Base-by-base conservation (phyloP, 1,140 invertebrate genomes). In the Glossosoma conforme region DNA sequence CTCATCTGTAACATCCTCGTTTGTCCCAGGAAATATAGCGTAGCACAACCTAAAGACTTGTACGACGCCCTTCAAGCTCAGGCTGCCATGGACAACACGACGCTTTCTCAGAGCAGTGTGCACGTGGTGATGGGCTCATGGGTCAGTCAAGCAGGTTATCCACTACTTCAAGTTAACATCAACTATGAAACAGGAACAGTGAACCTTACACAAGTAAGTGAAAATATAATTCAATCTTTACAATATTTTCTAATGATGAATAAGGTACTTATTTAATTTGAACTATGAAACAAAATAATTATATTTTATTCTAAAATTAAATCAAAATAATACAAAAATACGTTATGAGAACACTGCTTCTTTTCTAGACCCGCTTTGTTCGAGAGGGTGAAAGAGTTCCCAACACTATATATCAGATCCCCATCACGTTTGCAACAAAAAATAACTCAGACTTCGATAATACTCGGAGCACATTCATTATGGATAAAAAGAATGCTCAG, bases 41-140 rank as follows among this genome's bases (percentile, higher is more conserved):
- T 66, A 45, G 82, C 83, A 6, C 64, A 69, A 6, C 86, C 88
- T 43, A 73, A 79, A 46, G 76, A 89, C 49, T 62, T 92, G 0
- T 91, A 86, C 76, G 41, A 67, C 21, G 67, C 78, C 21, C 63
- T 91, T 11, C 65, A 82, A 52, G 66, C 73, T 42, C 76, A 68
- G 4, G 67, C 74, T n/a, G 47, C 52, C 6, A 60, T 45, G 8
- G 45, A 52, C 13, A 59, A 62, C 1, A 59, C 15, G 70, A 69
- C 53, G 63, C 5, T 50, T 65, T n/a, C 69, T 68, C 50, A 14
- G 4, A 25, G 2, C 15, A 59, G 57, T 28, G 54, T 74, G 10
- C 48, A 65, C n/a, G 67, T 61, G 44, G 76, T 79, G 9, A 77
- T 77, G 60, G 57, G 60, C 19, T 72, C 67, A 17, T 79, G 75